Base-by-base conservation (phyloP, 2,888 invertebrate genomes). In the Tanytarsus gracilentus region DNA sequence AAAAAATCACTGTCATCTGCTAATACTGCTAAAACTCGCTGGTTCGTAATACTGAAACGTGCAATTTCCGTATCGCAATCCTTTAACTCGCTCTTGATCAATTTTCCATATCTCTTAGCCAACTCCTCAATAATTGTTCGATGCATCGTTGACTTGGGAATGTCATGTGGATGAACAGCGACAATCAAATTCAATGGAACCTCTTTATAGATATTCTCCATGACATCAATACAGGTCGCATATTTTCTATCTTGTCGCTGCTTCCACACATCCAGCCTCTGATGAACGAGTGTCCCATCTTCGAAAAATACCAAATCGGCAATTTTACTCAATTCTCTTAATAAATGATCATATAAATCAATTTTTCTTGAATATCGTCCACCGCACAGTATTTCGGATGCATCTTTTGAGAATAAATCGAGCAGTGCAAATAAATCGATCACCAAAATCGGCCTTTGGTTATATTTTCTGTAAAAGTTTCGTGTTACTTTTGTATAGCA, bases 11-110 rank as follows among this genome's bases (percentile, higher is more conserved):
- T 55, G 49, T 64, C 63, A 23, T 61, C 27, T 7, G 62, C 53
- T 6, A 64, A 23, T 4, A 64, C 25, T 1, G 64, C 64, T 9
- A 64, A 29, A 6, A 62, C 64, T 23, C 25, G 3, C 1, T 49
- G 29, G 14, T 49, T 48, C 25, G 2, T 4, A 2, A 23, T 51
- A 9, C 63, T 63, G 36, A 56, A 53, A 8, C 48, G 14, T 1
- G 63, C 63, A 9, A 63, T 51, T 39, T 63, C 63, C 11, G 50
- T 7, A 36, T 64, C 63, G 44, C 63, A 63, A 33, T 64, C 64
- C 8, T 61, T 52, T 1, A 9, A 30, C 7, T 21, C 9, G 4
- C 11, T 18, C 7, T 11, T 4, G 2, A 9, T 18, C 2, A 52
- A 4, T 18, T 8, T 16, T 18, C 52, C 52, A 52, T 52, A 33